Conservation (phyloP, 2,113 vertebrate species). For the Spermophilus dauricus region DNA sequence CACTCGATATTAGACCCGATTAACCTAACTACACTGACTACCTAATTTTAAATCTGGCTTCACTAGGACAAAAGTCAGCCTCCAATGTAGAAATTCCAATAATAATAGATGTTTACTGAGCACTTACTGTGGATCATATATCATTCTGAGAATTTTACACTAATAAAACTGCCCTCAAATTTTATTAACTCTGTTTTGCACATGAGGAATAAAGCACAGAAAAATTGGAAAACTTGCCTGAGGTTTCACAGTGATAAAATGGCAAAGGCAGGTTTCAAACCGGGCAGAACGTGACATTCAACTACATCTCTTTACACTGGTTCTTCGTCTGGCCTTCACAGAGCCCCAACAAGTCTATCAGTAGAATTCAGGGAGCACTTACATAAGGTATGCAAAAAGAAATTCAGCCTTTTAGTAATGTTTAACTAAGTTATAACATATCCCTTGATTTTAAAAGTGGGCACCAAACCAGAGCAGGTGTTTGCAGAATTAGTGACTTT, state of each 20-base stretch:
- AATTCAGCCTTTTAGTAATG: not conserved
- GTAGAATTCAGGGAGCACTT: not conserved
- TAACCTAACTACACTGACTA: too few relatives aligned
- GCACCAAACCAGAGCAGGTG: not conserved
- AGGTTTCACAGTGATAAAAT: not conserved
- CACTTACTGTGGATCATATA: not conserved
- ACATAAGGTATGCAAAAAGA: not conserved
- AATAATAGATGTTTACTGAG: not conserved
- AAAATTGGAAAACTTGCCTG: not conserved
- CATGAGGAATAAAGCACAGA: not conserved
- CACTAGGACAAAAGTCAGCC: not conserved
- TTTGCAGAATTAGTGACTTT: not conserved
- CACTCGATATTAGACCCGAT: too few relatives aligned
- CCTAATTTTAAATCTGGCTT: too few relatives aligned
- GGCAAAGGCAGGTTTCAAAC: not conserved
- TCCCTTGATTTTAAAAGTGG: not conserved
- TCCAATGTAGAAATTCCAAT: not conserved
- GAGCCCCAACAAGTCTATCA: not conserved
- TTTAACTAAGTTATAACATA: not conserved
- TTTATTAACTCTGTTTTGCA: conserved; percentile 17
- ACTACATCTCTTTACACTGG: not conserved
- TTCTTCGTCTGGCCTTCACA: not conserved
- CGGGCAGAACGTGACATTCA: not conserved
- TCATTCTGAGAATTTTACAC: not conserved
- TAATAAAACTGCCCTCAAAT: not conserved